Conservation (phyloP, 2,113 vertebrate species). For the Microtus oregoni region DNA sequence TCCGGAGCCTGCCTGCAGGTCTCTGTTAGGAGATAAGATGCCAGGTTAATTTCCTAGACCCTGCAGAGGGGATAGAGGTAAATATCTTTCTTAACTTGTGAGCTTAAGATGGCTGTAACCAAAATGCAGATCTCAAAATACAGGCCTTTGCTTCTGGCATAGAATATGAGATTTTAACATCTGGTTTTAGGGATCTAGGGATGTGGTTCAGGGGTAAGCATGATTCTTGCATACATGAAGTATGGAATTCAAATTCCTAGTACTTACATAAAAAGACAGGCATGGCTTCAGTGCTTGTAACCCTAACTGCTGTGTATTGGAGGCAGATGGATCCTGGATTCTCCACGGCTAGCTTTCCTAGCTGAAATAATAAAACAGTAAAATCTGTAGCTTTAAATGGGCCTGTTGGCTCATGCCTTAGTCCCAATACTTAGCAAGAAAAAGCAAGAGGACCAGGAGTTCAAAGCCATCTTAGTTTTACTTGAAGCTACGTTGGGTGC, state of each 20-base stretch:
- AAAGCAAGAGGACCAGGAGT: not conserved
- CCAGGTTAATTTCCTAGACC: too few species aligned
- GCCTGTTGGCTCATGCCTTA: too few species aligned
- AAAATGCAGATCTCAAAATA: too few species aligned
- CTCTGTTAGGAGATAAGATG: too few species aligned
- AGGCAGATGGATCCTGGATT: too few species aligned
- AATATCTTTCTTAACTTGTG: too few species aligned
- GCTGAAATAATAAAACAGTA: not conserved
- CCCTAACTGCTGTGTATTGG: not conserved
- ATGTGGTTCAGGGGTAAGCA: not conserved
- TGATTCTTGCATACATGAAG: not conserved
- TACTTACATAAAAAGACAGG: not conserved
- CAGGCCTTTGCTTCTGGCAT: not conserved
- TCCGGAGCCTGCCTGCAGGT: too few species aligned
- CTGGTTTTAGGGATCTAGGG: not conserved
- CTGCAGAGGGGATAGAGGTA: too few species aligned
- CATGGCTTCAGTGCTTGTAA: not conserved
- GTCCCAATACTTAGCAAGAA: not conserved
- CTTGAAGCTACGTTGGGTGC: constrained; percentile 6
- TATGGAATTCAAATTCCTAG: not conserved
- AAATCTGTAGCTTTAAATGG: not conserved
- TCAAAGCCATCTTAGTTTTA: not conserved
- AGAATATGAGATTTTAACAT: not conserved
- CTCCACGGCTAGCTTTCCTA: too few species aligned
- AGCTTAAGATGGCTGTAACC: too few species aligned